Conservation (phyloP, 2,888 invertebrate species). For the Mesorhabditis sp. region DNA sequence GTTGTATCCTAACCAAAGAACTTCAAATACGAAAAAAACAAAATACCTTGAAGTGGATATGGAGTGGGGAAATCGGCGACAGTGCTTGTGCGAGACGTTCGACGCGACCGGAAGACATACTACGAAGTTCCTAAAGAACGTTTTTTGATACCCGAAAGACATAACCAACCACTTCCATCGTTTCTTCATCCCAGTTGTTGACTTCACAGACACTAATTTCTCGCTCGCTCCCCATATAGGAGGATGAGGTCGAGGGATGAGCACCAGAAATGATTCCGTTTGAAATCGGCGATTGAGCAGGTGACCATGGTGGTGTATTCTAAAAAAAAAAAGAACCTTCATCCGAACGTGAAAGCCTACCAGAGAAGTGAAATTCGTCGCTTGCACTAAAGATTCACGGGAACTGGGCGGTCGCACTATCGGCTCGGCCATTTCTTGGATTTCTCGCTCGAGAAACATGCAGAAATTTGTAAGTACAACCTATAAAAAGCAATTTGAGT, state of each 20-base stretch:
- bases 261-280: background rate
- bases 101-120: background rate
- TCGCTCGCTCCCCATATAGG: background rate
- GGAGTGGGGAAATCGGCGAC: background rate
- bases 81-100: slow-evolving; percentile 5
- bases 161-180: background rate
- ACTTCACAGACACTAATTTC: background rate
- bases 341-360: background rate
- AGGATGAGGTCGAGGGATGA: background rate
- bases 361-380: background rate
- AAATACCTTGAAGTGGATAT: background rate
- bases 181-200: slow-evolving; percentile 1
- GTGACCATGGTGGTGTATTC: background rate
- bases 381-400: background rate
- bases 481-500: background rate
- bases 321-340: background rate
- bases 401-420: background rate
- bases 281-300: background rate
- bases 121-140: slow-evolving; percentile 1
- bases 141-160: background rate
- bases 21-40: too few species aligned
- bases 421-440: background rate
- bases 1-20: background rate
- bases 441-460: slow-evolving; percentile 4
- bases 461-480: background rate